Conservation (phyloP, 2,888 invertebrate genomes). For the Clitarchus hookeri region DNA sequence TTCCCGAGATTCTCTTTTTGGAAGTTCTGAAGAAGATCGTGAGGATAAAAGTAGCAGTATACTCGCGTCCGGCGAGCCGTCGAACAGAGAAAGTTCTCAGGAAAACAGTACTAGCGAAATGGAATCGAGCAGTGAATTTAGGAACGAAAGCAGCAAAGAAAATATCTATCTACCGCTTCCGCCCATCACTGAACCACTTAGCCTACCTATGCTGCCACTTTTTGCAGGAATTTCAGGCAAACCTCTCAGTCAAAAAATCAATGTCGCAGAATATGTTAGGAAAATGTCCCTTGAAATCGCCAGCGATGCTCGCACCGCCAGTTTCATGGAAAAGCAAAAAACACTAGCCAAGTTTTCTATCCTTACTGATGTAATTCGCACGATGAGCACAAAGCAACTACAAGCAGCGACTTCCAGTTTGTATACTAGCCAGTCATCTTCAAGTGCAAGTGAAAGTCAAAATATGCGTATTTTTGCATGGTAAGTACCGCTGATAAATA, state of each 20-base stretch:
- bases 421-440: constrained; percentile 52
- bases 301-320: constrained; percentile 62
- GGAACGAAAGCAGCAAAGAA: constrained; percentile 35
- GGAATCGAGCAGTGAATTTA: background rate
- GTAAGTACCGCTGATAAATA: constrained; percentile 49
- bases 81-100: background rate
- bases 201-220: constrained; percentile 45
- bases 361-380: constrained; percentile 61
- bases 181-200: constrained; percentile 35
- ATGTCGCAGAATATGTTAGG: constrained; percentile 49
- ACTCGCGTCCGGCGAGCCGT: background rate
- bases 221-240: constrained; percentile 58
- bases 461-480: constrained; percentile 58
- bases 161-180: constrained; percentile 33
- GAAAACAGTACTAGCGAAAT: background rate
- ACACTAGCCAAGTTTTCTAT: constrained; percentile 68
- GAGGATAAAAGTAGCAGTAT: background rate
- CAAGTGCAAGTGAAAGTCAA: constrained; percentile 43
- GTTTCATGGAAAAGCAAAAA: constrained; percentile 61
- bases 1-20: background rate
- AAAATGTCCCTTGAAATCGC: constrained; percentile 62
- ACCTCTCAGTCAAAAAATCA: constrained; percentile 51
- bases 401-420: constrained; percentile 60
- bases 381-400: constrained; percentile 66
- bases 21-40: background rate